Conservation (phyloP, 2,888 invertebrate species). For the Thelaira solivaga region DNA sequence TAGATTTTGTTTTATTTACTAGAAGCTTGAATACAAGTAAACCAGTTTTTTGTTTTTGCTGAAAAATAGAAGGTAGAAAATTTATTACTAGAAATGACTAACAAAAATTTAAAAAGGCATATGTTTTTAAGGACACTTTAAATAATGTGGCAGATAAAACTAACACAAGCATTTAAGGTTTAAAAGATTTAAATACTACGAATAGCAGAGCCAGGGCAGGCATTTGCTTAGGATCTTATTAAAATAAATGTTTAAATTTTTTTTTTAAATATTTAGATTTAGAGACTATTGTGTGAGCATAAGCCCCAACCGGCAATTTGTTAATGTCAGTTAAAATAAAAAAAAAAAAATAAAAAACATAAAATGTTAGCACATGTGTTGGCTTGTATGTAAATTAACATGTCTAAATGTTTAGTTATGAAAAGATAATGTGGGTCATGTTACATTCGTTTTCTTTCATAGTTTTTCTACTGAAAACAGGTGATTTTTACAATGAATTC, state of each 20-base stretch:
- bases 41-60: not conserved
- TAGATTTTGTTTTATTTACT: too few relatives aligned
- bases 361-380: not conserved
- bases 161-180: not conserved
- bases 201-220: not conserved
- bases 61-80: not conserved
- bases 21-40: too few relatives aligned
- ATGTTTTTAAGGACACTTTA: slow-evolving; percentile 13
- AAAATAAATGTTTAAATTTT: too few relatives aligned
- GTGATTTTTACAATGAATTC: slow-evolving; percentile 35
- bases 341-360: not conserved
- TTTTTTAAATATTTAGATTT: too few relatives aligned
- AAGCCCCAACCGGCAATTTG: slow-evolving; percentile 53
- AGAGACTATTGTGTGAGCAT: too few relatives aligned
- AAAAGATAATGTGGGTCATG: slow-evolving; percentile 39
- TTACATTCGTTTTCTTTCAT: not conserved
- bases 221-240: too few relatives aligned
- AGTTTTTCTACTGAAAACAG: slow-evolving; percentile 19
- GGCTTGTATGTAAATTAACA: not conserved
- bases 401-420: slow-evolving; percentile 9
- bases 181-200: not conserved
- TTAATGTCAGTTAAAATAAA: slow-evolving; percentile 52
- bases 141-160: not conserved
- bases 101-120: slow-evolving; percentile 23
- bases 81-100: slow-evolving; percentile 23